Conservation (phyloP, 2,797 vertebrate genomes). For the Coluber constrictor region DNA sequence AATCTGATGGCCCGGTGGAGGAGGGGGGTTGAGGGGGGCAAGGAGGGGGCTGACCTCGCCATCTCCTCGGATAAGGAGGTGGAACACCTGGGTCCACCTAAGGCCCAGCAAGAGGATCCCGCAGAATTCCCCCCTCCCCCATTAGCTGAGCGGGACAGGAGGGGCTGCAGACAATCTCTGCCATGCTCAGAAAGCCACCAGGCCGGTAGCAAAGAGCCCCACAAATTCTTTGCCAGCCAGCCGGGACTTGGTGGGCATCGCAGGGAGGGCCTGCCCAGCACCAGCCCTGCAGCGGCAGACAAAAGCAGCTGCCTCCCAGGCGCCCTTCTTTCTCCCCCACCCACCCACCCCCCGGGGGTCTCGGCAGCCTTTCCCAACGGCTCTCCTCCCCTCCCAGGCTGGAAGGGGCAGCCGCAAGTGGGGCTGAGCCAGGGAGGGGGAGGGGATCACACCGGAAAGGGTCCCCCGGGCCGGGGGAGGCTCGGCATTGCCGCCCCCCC, state of each 20-base stretch:
- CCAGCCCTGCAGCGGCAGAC: no score
- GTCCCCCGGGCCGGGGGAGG: neutral
- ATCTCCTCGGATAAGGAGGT: neutral
- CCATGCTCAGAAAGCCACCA: neutral
- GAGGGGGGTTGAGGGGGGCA: neutral
- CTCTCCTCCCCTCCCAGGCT: no score
- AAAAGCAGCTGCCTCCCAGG: neutral
- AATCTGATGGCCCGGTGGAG: no score
- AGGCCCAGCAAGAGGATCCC: neutral
- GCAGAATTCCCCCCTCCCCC: neutral
- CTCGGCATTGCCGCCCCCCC: neutral
- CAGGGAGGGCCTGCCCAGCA: no score
- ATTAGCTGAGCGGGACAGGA: neutral
- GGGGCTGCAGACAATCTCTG: neutral
- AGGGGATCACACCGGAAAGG: neutral
- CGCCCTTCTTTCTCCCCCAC: no score
- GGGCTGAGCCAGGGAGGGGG: neutral
- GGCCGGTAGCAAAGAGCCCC: neutral
- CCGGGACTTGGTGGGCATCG: no score
- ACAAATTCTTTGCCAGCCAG: neutral
- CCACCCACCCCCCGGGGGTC: neutral
- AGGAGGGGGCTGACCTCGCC: neutral
- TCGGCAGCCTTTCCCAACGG: neutral
- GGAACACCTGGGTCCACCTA: accelerated
- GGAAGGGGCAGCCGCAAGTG: neutral